phyloP scores from a whole-genome alignment of 1,140 invertebrate genomes.

The Philopotamus ludificatus region DNA sequence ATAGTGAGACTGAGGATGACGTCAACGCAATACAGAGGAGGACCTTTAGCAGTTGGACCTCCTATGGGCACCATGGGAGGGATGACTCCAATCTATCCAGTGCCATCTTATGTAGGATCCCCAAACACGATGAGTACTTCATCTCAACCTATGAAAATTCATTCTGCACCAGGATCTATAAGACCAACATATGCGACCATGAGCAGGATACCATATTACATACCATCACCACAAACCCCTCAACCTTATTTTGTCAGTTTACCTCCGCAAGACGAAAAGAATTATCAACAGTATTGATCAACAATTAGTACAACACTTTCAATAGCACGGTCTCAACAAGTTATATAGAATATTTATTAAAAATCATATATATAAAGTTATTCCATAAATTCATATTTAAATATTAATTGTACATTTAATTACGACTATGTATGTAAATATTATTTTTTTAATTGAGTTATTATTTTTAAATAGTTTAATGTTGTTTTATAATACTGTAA shows the following conservation, averaged over 20 bases:
- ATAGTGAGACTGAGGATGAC: conserved; percentile 73
- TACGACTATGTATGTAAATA: too few species aligned
- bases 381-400: too few species aligned
- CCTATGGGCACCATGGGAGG: conserved; percentile 57
- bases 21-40: conserved; percentile 66
- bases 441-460: too few species aligned
- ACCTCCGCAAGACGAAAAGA: conserved; percentile 56
- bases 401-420: too few species aligned
- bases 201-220: conserved; percentile 47
- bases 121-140: conserved; percentile 55
- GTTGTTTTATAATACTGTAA: too few species aligned
- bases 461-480: too few species aligned
- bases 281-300: conserved; percentile 54
- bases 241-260: conserved; percentile 57
- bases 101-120: conserved; percentile 54
- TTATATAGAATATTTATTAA: too few species aligned
- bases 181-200: conserved; percentile 54
- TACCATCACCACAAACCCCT: conserved; percentile 45
- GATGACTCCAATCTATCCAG: conserved; percentile 52
- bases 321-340: too few species aligned
- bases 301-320: too few species aligned
- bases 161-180: conserved; percentile 57
- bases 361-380: too few species aligned
- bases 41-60: conserved; percentile 59
- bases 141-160: conserved; percentile 63